Evolutionary conservation across 2,888 invertebrate genomes (phyloP).

Genomic region (Mimachlamys varia): DNA sequence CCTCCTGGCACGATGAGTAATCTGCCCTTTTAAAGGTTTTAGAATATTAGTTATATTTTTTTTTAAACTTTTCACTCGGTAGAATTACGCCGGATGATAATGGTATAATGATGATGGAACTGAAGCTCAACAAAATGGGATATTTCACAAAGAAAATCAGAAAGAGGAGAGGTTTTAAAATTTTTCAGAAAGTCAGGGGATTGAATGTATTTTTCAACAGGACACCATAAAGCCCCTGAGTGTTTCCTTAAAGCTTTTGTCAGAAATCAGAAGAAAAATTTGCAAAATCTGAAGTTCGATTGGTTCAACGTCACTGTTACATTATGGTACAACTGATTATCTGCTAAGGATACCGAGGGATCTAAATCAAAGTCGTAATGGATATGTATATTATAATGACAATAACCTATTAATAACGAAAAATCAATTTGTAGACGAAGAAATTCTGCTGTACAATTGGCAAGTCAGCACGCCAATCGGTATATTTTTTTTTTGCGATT

Average conservation of each 20-base stretch:
- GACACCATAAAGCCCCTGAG: neutral
- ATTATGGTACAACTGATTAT: too few species aligned
- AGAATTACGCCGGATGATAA: neutral
- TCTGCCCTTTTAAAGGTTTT: slow-evolving; percentile 3
- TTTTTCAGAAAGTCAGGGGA: neutral
- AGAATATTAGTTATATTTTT: neutral
- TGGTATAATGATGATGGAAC: slow-evolving; percentile 20
- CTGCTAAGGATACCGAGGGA: neutral
- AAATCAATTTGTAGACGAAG: neutral
- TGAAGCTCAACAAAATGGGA: neutral
- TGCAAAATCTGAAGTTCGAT: neutral
- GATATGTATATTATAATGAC: neutral
- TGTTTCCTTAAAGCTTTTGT: neutral
- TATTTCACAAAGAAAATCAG: neutral
- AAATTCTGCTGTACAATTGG: neutral
- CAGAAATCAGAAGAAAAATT: neutral
- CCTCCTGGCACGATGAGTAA: slow-evolving; percentile 31
- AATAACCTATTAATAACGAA: neutral
- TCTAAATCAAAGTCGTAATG: neutral
- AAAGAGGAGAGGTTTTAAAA: neutral
- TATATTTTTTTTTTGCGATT: neutral
- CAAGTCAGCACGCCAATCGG: neutral
- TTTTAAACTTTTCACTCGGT: neutral
- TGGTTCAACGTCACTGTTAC: too few species aligned
- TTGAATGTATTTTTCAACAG: neutral